Base-by-base conservation (phyloP, 2,797 vertebrate species). In the Gymnocypris eckloni region DNA sequence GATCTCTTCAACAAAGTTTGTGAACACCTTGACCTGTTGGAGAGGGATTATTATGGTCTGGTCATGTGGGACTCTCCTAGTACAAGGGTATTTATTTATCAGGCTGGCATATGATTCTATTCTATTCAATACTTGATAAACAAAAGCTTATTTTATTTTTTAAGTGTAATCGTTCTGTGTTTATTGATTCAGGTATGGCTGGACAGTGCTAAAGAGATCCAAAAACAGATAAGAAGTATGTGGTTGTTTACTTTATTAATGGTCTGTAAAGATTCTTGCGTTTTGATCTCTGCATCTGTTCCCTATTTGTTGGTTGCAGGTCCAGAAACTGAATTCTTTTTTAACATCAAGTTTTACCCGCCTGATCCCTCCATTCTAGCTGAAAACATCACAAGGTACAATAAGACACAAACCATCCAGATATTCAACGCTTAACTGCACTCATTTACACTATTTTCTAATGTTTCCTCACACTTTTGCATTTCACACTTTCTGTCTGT, bases 261-360 rank as follows among this genome's bases (percentile, higher is more conserved):
- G 39, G 16, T 25, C 1, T 4, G n/a, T 79, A 22, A 67, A 69
- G 33, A 25, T 69, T 45, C 3, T 59, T 22, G n/a, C 43, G 1
- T 71, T 52, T n/a, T 83, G 9, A 84, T 7, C 28, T 45, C 2
- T 37, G 6, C 52, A 10, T 79, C 9, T 67, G 20, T 33, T 48
- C 28, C 7, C 70, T 41, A 39, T 80, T 33, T 10, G 59, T 54
- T 73, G 37, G 15, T 93, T 94, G 67, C 84, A 97, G 98, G 97
- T 91, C 93, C 95, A n/a, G 94, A 95, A 81, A 97, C 96, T 91
- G 96, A 97, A 92, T 99, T 99, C 86, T 97, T 96, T 78, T 99
- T 99, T 93, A 97, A 92, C 50, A 96, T 98, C 73, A 99, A 99
- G 92, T 99, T 99, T 92, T 99, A 99, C 88, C 98, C 98, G 0